Evolutionary conservation across 1,140 invertebrate genomes (phyloP), one percentile per base, ranked within the genome.

Genomic region (Drosophila funebris): DNA sequence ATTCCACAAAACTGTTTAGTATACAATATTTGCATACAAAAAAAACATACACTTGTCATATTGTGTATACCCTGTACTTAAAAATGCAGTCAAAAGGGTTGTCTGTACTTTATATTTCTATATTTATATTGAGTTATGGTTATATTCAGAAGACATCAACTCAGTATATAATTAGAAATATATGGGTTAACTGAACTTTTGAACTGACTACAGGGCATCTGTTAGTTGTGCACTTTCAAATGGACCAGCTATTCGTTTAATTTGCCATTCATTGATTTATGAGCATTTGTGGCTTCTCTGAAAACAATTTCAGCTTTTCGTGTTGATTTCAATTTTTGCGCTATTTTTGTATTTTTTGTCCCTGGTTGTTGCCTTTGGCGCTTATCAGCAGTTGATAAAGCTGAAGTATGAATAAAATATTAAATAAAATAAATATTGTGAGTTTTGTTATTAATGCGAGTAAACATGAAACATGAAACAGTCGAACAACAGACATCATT

Each of bases 371-470:
- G 41, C 36, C 33, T 31, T 11, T 39, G 44, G n/a, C 33, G 18
- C 52, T 71, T 71, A 71, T 71, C 68, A 57, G 52, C 68, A 24
- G 20, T 43, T 66, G 61, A 71, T 71, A 71, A 63, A 27, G 46
- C 33, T 22, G n/a, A 5, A 31, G 37, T 52, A 46, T 50, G 68
- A 71, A 64, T 66, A 57, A 66, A 66, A 66, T 71, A 57, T 37
- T 22, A 58, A 56, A 50, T 61, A 14, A 48, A 48, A 71, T 50
- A 71, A 71, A 71, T 66, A 71, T 62, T 50, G 27, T 50, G 43
- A 20, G 20, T 43, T 48, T 39, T 46, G 36, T 56, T 33, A 50
- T 64, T 37, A 53, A 53, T 63, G 24, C 8, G 20, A 50, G 29
- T 20, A 71, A 71, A 56, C 44, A 56, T 33, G 4, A 16, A 29